These are phyloP conservation scores for Syrrhaptes paradoxus DNA, from an alignment of 2,113 vertebrate genomes.

Conservation along the genomic window DNA sequence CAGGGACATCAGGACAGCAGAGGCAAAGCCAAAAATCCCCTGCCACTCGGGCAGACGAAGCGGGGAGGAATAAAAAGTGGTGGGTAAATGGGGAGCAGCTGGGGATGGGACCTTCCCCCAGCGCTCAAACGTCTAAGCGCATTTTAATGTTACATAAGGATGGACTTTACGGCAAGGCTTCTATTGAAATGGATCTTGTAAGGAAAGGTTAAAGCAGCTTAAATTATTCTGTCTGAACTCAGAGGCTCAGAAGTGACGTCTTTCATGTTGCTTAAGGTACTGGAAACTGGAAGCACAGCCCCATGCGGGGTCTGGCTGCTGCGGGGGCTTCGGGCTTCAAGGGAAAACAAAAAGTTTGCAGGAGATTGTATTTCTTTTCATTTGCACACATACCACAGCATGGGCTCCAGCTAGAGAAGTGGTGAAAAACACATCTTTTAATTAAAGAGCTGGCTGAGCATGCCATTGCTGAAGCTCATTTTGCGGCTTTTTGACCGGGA, in stretches of 20 bases:
- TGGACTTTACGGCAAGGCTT: background rate
- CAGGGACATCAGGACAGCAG: background rate
- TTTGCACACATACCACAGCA: background rate
- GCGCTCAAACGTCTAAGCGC: fast-evolving
- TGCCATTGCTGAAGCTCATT: background rate
- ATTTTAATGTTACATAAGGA: background rate
- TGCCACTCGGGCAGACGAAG: background rate
- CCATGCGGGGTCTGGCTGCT: fast-evolving
- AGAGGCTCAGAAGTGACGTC: background rate
- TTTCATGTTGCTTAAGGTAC: background rate
- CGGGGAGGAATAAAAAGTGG: fast-evolving
- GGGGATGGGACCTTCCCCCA: fast-evolving
- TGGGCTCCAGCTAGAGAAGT: background rate
- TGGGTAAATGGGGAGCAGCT: background rate
- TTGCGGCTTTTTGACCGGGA: background rate
- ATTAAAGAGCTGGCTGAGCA: background rate
- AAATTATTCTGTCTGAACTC: background rate
- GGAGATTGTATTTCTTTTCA: background rate
- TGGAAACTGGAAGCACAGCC: background rate
- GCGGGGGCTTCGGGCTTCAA: background rate
- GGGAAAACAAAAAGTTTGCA: background rate
- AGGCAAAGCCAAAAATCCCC: background rate
- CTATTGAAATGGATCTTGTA: background rate
- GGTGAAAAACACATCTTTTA: background rate
- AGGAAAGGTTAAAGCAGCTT: conserved; percentile 25